Percentiles rank a stretch among this genome's conserved stretches.
These are phyloP conservation scores for Mus spicilegus DNA, from an alignment of 2,113 vertebrate genomes.

Conservation along the genomic window DNA sequence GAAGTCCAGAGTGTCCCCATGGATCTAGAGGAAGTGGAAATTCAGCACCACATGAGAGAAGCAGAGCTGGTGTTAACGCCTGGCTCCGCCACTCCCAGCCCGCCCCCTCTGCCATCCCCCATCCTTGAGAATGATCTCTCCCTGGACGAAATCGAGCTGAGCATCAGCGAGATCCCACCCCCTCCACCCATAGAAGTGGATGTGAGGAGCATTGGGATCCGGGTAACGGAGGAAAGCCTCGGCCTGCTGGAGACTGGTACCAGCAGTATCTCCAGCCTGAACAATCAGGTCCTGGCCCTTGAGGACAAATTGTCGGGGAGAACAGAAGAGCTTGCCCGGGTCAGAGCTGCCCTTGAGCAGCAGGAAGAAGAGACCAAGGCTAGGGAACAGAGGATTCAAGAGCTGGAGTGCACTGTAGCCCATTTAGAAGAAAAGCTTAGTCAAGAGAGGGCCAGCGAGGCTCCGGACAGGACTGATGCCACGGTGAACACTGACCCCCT, in stretches of 20 bases:
- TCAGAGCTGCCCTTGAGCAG: conserved; percentile 87
- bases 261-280: conserved; percentile 81
- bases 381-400: conserved; percentile 90
- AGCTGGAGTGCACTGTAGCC: conserved; percentile 87
- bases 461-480: conserved; percentile 73
- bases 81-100: conserved; percentile 47
- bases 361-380: conserved; percentile 90
- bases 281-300: conserved; percentile 89
- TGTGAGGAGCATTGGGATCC: neutral
- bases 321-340: conserved; percentile 89
- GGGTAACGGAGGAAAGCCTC: conserved; percentile 43
- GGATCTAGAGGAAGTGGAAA: conserved; percentile 68
- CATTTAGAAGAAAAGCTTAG: conserved; percentile 81
- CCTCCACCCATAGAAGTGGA: conserved; percentile 65
- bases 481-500: conserved; percentile 85
- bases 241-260: neutral
- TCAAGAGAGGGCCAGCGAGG: conserved; percentile 51
- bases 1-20: neutral
- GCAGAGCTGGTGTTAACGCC: neutral
- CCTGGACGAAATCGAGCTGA: conserved; percentile 75
- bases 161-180: conserved; percentile 58
- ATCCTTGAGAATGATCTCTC: conserved; percentile 54
- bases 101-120: conserved; percentile 68
- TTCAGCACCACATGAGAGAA: conserved; percentile 30
- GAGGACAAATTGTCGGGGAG: conserved; percentile 90